Evolutionary conservation across 1,140 invertebrate genomes (phyloP).

Genomic region (Solenopsis invicta): DNA sequence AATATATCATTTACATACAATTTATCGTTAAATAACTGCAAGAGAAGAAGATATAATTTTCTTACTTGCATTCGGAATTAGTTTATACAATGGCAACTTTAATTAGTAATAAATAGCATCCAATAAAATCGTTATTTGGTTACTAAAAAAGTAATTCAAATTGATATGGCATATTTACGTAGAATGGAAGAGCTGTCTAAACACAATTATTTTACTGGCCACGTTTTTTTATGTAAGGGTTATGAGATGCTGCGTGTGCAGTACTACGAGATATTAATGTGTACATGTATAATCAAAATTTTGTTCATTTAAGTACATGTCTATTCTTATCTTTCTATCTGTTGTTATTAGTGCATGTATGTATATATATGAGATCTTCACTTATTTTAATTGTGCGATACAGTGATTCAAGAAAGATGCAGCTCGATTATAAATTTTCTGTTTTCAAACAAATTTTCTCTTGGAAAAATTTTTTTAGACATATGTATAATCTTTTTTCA

Average conservation of each 20-base stretch:
- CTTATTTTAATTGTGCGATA: constrained; percentile 58
- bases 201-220: constrained; percentile 66
- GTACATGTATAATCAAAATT: constrained; percentile 69
- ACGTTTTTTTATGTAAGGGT: constrained; percentile 68
- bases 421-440: constrained; percentile 18
- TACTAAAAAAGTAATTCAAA: constrained; percentile 61
- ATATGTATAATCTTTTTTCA: neutral
- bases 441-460: neutral
- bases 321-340: constrained; percentile 56
- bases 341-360: neutral
- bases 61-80: constrained; percentile 68
- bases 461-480: constrained; percentile 4
- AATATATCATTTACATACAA: constrained; percentile 82
- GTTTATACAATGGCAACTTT: constrained; percentile 72
- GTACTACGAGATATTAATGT: constrained; percentile 72
- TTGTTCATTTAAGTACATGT: constrained; percentile 64
- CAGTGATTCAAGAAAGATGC: constrained; percentile 11
- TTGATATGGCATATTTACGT: constrained; percentile 69
- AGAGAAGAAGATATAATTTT: constrained; percentile 54
- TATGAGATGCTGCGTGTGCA: constrained; percentile 58
- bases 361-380: neutral
- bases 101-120: constrained; percentile 67
- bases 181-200: constrained; percentile 68
- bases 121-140: constrained; percentile 47
- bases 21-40: constrained; percentile 66